A percentile compares a stretch with the other conserved stretches of the same genome.
Evolutionary conservation across 1,140 invertebrate species (phyloP).

Genomic region (Drosophila pectinifera): DNA sequence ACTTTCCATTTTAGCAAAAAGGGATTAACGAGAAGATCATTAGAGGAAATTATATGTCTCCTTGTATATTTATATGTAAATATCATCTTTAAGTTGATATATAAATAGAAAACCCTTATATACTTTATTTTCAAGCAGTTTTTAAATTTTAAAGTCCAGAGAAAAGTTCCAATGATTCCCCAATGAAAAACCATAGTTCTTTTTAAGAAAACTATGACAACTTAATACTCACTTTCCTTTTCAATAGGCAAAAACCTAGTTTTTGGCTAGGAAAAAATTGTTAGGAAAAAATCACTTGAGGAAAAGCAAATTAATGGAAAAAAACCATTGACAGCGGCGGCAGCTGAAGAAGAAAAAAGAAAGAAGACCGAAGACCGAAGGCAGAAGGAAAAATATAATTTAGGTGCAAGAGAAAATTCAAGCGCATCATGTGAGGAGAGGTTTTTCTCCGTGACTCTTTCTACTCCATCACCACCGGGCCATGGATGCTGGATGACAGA

Average conservation of each 20-base stretch:
- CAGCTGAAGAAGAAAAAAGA: constrained; percentile 7
- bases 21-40: not conserved
- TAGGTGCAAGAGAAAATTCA: constrained; percentile 56
- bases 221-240: constrained; percentile 29
- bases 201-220: not conserved
- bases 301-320: constrained; percentile 48
- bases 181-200: not conserved
- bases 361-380: constrained; percentile 13
- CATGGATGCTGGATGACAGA: constrained; percentile 43
- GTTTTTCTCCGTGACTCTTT: constrained; percentile 12
- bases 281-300: constrained; percentile 40
- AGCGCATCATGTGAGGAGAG: constrained; percentile 49
- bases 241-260: constrained; percentile 19
- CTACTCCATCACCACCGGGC: constrained; percentile 16
- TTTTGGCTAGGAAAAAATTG: constrained; percentile 4
- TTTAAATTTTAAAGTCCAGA: not conserved
- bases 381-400: constrained; percentile 46
- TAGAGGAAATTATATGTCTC: no score
- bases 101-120: not conserved
- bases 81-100: not conserved
- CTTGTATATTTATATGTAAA: no score
- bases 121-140: not conserved
- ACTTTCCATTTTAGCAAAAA: constrained; percentile 32
- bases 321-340: constrained; percentile 37
- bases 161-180: not conserved